These are phyloP conservation scores for Gadopsis bispinosus DNA, from an alignment of 2,797 vertebrate genomes.

Conservation along the genomic window DNA sequence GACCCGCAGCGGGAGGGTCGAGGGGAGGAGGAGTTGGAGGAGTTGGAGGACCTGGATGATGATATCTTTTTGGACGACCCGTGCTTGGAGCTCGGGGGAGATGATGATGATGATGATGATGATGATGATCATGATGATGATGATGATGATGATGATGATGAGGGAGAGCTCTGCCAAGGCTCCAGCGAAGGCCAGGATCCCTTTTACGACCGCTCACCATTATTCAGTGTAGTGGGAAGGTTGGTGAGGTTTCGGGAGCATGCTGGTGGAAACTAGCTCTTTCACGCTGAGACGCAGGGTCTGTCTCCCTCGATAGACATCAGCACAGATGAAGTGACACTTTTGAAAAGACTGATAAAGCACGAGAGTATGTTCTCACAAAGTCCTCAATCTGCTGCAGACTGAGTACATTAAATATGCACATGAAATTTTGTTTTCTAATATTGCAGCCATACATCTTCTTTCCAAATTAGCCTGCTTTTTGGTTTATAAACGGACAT, in stretches of 20 bases:
- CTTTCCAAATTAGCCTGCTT: neutral
- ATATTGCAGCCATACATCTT: neutral
- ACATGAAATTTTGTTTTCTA: conserved; percentile 7
- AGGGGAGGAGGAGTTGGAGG: conserved; percentile 89
- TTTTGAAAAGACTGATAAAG: conserved; percentile 21
- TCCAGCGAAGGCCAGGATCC: conserved; percentile 96
- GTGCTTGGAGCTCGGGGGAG: conserved; percentile 86
- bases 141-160: conserved; percentile 84
- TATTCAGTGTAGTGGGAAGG: conserved; percentile 99
- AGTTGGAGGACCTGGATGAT: conserved; percentile 87
- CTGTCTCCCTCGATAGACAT: conserved; percentile 36
- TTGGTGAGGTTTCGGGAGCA: conserved; percentile 98
- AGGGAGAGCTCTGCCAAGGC: conserved; percentile 81
- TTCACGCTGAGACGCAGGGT: conserved; percentile 90
- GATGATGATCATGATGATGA: conserved; percentile 75
- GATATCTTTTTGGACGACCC: conserved; percentile 96
- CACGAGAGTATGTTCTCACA: conserved; percentile 7
- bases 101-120: conserved; percentile 80
- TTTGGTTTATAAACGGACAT: conserved; percentile 6
- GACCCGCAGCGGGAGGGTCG: conserved; percentile 92
- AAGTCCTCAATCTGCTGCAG: conserved; percentile 16
- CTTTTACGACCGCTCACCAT: conserved; percentile 99
- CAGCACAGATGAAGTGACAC: conserved; percentile 1
- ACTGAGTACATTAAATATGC: neutral
- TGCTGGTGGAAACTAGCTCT: conserved; percentile 98